Percentiles rank a stretch among this genome's conserved stretches.
Conservation (phyloP, 2,888 invertebrate genomes). For the Biston stratarius region DNA sequence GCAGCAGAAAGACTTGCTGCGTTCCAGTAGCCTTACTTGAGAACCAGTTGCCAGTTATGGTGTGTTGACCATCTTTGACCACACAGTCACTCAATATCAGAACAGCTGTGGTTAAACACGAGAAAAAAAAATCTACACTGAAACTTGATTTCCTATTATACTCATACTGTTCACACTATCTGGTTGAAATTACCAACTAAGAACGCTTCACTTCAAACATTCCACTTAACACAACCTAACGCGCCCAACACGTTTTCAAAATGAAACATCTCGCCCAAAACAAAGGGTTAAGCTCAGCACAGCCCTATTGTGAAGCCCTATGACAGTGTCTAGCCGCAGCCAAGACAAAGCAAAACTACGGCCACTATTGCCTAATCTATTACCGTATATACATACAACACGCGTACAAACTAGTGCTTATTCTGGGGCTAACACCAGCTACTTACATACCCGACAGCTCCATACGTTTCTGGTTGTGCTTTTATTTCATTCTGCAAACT, state of each 20-base stretch:
- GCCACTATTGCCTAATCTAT: conserved; percentile 29
- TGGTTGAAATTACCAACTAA: background rate
- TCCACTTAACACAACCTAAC: conserved; percentile 15
- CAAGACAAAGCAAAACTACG: conserved; percentile 54
- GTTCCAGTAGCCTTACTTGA: too few species aligned
- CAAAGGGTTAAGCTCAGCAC: conserved; percentile 47
- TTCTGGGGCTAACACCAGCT: background rate
- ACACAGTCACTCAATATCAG: too few species aligned
- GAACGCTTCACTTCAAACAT: conserved; percentile 1
- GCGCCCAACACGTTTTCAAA: conserved; percentile 21
- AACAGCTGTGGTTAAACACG: too few species aligned
- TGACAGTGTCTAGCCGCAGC: conserved; percentile 66
- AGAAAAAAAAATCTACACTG: too few species aligned
- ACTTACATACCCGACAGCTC: background rate
- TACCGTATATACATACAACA: conserved; percentile 16
- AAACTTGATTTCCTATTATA: background rate
- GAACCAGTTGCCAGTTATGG: too few species aligned
- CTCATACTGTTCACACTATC: background rate
- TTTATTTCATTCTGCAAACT: conserved; percentile 42
- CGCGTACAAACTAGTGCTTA: conserved; percentile 31
- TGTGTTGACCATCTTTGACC: too few species aligned
- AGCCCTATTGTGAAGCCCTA: conserved; percentile 69
- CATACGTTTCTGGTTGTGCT: conserved; percentile 37
- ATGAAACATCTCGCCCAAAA: conserved; percentile 36
- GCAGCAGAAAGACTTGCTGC: too few species aligned